Evolutionary conservation across 35 echinoderm and acorn worm genomes (phyloP).

Genomic region (Heliocidaris tuberculata): DNA sequence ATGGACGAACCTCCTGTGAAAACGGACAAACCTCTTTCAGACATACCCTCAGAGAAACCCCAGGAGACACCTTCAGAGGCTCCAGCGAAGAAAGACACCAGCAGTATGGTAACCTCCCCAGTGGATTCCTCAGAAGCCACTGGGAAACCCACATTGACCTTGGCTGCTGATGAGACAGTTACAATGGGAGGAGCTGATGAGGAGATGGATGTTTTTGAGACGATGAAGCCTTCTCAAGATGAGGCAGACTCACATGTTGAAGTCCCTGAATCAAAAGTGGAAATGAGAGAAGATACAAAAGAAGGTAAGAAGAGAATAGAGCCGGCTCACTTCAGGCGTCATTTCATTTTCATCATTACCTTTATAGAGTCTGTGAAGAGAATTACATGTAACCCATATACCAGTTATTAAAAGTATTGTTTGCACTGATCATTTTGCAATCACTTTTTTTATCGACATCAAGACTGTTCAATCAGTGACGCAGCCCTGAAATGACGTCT

Average conservation of each 20-base stretch:
- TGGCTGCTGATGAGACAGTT: background rate
- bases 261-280: background rate
- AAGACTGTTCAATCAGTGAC: too few species aligned
- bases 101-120: background rate
- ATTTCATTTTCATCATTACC: too few species aligned
- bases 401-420: too few species aligned
- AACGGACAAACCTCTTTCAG: background rate
- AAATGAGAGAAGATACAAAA: background rate
- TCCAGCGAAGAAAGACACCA: background rate
- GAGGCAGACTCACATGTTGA: background rate
- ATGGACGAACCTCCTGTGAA: background rate
- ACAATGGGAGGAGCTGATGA: background rate
- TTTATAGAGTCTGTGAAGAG: too few species aligned
- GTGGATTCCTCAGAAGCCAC: background rate
- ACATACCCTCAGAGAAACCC: background rate
- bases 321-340: too few species aligned
- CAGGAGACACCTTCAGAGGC: background rate
- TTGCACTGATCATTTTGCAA: too few species aligned
- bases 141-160: background rate
- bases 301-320: background rate
- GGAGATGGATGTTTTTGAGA: background rate
- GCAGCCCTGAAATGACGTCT: too few species aligned
- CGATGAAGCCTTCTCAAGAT: background rate
- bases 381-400: too few species aligned
- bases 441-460: too few species aligned